Conservation (phyloP, 2,888 invertebrate genomes). For the Aleiodes alternator region DNA sequence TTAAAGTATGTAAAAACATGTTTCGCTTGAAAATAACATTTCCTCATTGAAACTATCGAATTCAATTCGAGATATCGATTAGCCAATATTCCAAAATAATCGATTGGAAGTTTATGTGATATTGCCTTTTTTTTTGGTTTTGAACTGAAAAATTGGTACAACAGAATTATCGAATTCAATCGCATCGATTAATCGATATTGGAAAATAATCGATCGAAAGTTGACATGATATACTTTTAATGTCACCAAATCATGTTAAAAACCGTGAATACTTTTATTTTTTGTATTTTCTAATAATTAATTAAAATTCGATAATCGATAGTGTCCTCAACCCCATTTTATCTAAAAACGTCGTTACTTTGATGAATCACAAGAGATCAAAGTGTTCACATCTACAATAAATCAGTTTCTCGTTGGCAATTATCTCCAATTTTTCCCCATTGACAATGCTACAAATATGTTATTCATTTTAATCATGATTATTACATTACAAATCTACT, state of each 20-base stretch:
- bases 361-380: constrained; percentile 14
- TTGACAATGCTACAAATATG: constrained; percentile 17
- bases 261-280: too few relatives aligned
- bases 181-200: too few relatives aligned
- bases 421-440: background rate
- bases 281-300: too few relatives aligned
- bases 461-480: background rate
- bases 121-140: too few relatives aligned
- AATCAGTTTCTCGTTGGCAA: constrained; percentile 11
- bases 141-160: too few relatives aligned
- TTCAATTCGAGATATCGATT: background rate
- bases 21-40: background rate
- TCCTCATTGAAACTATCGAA: background rate
- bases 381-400: constrained; percentile 14
- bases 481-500: background rate
- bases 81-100: too few relatives aligned
- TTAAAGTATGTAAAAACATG: background rate
- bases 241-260: too few relatives aligned
- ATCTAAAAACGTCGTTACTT: constrained; percentile 10
- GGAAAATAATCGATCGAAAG: background rate
- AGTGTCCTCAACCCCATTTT: constrained; percentile 17
- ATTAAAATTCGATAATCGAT: constrained; percentile 21
- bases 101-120: too few relatives aligned
- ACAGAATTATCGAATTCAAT: too few relatives aligned
- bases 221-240: background rate